Conservation (phyloP, 2,888 invertebrate genomes). For the Drosophila heteroneura region DNA sequence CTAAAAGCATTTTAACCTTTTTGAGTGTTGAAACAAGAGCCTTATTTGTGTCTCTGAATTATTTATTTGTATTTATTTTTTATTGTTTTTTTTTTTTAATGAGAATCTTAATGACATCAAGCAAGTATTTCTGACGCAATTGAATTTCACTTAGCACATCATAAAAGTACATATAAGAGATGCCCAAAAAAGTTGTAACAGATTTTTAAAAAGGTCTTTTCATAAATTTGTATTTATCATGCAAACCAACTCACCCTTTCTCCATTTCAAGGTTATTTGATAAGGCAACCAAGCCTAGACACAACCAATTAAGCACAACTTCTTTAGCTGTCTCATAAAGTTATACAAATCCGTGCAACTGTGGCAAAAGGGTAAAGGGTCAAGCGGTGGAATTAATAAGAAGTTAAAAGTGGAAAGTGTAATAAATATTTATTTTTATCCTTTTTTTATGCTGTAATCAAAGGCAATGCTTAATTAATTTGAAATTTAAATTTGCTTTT, state of each 20-base stretch:
- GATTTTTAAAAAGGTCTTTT: background rate
- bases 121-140: background rate
- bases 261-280: conserved; percentile 14
- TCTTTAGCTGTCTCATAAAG: background rate
- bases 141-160: background rate
- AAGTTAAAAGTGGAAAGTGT: conserved; percentile 28
- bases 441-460: conserved; percentile 26
- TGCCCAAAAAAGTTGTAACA: background rate
- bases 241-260: background rate
- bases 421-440: conserved; percentile 16
- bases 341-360: conserved; percentile 1
- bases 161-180: background rate
- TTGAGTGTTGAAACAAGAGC: background rate
- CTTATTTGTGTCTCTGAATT: background rate
- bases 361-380: conserved; percentile 28
- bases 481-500: conserved; percentile 56
- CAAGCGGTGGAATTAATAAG: conserved; percentile 24
- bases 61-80: background rate
- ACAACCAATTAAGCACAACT: conserved; percentile 14
- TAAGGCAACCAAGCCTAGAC: conserved; percentile 7
- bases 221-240: background rate
- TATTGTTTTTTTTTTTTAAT: background rate
- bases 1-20: conserved; percentile 28
- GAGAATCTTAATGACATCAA: background rate
- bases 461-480: conserved; percentile 53